Evolutionary conservation across 2,888 invertebrate species (phyloP), one percentile per base, ranked within the genome.

Genomic region (Tetrapedia diversipes): DNA sequence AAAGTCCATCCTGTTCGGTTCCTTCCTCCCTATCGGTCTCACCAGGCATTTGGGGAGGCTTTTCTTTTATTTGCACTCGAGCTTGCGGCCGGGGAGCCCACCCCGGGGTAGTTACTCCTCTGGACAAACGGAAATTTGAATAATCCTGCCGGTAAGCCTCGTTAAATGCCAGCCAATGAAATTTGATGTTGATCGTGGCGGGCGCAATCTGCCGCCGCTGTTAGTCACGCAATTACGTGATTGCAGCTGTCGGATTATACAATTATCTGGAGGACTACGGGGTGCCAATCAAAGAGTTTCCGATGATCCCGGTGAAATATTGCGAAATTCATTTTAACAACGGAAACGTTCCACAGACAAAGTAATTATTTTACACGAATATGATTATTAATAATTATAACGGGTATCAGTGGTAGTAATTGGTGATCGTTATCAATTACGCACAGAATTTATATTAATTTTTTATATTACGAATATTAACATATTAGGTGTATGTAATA

Each of bases 111-210:
- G 64, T 63, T 64, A 41, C 56, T 45, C 24, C 57, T 37, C 34
- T 45, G 77, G 80, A 85, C 83, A 83, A 86, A 86, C 85, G 84
- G 86, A 85, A 85, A 87, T 87, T 86, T 86, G 83, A 88, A 88
- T 87, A 86, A 86, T 84, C 84, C 84, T 57, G 54, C 63, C 65
- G 67, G 66, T 80, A 81, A 82, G 81, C 77, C 70, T 85, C 77
- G 77, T 83, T 84, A 82, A 84, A 84, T 79, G 81, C 70, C 71
- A 49, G 66, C 65, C 81, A 78, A 79, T 86, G 84, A 79, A 86
- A 84, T 87, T 85, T 81, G 82, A 86, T 81, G 84, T 82, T 81
- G 86, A 86, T 85, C 78, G 82, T 54, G 59, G 53, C 56, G 16
- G 34, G 34, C 60, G 39, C 45, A 49, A 22, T 37, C 47, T 51